phyloP scores from a whole-genome alignment of 2,113 vertebrate species.

The Calypte anna region DNA sequence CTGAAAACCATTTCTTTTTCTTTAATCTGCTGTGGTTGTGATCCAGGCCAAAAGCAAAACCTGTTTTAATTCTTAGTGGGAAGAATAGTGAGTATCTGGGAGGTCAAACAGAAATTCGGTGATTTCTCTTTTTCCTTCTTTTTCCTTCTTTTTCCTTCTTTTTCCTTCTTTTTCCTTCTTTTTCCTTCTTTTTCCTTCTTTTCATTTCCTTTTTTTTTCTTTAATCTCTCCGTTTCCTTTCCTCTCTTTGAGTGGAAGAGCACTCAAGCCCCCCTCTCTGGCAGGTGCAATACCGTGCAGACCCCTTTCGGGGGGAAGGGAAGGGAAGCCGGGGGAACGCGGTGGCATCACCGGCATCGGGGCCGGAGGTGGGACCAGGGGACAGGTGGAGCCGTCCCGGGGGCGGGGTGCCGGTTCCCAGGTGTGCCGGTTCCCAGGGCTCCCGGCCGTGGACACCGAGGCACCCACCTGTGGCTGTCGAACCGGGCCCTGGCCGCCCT shows the following conservation, averaged over 20 bases:
- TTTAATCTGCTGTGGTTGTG: neutral
- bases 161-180: too few species aligned
- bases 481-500: neutral
- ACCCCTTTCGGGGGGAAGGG: neutral
- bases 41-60: neutral
- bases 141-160: too few species aligned
- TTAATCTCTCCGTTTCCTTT: too few species aligned
- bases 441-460: neutral
- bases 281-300: neutral
- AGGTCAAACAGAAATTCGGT: neutral
- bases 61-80: neutral
- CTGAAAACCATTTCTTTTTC: neutral
- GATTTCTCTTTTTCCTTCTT: too few species aligned
- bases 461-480: neutral
- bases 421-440: neutral
- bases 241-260: too few species aligned
- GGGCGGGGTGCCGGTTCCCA: neutral
- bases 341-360: neutral
- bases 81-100: neutral
- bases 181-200: too few species aligned
- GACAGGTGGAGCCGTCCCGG: neutral
- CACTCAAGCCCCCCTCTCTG: neutral
- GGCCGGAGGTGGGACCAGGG: neutral
- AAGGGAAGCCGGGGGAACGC: accelerated
- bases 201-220: too few species aligned